These are phyloP conservation scores for Amphiprion percula DNA, from an alignment of 2,113 vertebrate species.

Conservation along the genomic window DNA sequence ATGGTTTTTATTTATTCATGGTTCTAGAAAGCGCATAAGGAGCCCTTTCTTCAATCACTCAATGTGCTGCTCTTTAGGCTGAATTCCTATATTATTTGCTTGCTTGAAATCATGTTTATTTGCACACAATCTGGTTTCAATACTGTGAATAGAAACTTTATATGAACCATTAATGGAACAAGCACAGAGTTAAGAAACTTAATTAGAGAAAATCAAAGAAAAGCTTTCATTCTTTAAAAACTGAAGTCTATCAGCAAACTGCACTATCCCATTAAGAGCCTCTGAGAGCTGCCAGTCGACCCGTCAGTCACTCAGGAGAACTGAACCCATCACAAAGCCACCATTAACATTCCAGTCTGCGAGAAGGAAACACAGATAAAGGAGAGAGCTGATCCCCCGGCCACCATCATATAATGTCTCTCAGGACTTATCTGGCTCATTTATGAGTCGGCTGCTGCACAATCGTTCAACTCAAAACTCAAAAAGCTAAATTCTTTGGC, in stretches of 20 bases:
- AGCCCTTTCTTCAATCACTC: background rate
- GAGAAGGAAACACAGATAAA: constrained; percentile 65
- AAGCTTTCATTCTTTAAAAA: constrained; percentile 46
- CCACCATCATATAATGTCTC: constrained; percentile 45
- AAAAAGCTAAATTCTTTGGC: background rate
- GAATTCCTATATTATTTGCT: background rate
- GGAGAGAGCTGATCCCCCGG: constrained; percentile 44
- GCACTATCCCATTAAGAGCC: constrained; percentile 28
- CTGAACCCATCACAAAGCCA: constrained; percentile 68
- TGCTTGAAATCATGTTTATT: constrained; percentile 13
- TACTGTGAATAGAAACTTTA: constrained; percentile 19
- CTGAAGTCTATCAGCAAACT: constrained; percentile 1
- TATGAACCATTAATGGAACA: constrained; percentile 29
- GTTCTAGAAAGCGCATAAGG: background rate
- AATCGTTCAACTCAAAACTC: background rate
- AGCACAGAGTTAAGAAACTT: constrained; percentile 11
- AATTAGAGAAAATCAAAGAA: constrained; percentile 50
- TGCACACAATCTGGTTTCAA: background rate
- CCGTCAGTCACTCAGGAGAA: constrained; percentile 64
- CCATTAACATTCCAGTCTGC: constrained; percentile 78
- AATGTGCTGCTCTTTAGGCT: background rate
- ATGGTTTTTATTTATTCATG: background rate
- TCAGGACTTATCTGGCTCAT: constrained; percentile 29
- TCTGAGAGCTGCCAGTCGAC: constrained; percentile 64
- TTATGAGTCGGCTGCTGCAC: constrained; percentile 10